Base-by-base conservation (phyloP, 2,888 invertebrate species). In the Clistopyga incitator region DNA sequence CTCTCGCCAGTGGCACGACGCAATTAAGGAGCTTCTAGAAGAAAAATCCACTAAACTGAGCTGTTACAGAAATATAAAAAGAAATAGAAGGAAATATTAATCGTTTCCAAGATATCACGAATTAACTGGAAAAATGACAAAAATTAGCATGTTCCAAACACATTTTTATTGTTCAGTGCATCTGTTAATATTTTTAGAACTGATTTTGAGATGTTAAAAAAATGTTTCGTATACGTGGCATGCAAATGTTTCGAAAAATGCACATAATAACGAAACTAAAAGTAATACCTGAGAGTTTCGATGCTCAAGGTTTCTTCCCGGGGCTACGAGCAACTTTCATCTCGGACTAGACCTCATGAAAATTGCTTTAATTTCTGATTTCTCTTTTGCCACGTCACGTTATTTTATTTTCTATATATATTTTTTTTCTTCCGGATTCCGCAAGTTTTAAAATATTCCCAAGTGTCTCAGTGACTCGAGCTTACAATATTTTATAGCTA, bases 341-440 rank as follows among this genome's bases (percentile, higher is more conserved):
- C 77, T 67, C 25, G 42, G 23, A 59, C 54, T 65, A 23, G 54
- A 29, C 2, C 11, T 23, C 50, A 47, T 72, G 52, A 79, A 79
- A 72, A 59, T 59, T 61, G 78, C 80, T 81, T 84, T 68, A 80
- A 81, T 84, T 84, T 82, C 59, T 76, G 75, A 72, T 85, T 84
- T 85, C 77, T 70, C 78, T 86, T 82, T 84, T 78, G 77, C 79
- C 75, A 76, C 78, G 80, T 29, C 67, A n/a, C n/a, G n/a, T 47
- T 64, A 11, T 34, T 11, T 38, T 45, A 15, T 11, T 45, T 11
- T 42, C 25, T 18, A 18, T 72, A 45, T 25, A 8, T 54, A 6
- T 18, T 25, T 47, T 25, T 72, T 11, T 29, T 25, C 45, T n/a
- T 45, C 25, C 59, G n/a, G 18, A 4, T n/a, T 11, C 59, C 25